These are phyloP conservation scores for Lymantria dispar DNA, from an alignment of 2,888 invertebrate genomes.

Conservation along the genomic window DNA sequence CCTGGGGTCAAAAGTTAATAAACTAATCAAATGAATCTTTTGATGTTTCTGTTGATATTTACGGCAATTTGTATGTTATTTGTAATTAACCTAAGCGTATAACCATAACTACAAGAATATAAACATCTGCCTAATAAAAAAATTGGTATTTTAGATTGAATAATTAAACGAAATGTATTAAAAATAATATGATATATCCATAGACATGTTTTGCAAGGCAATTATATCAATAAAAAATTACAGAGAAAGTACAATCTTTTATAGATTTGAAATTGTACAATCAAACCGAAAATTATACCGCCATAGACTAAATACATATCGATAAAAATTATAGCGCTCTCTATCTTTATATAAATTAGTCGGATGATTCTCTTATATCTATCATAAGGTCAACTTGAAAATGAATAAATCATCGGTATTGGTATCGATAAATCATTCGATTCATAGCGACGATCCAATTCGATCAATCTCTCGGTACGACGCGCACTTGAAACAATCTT, in stretches of 20 bases:
- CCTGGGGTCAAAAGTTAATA: slow-evolving; percentile 2
- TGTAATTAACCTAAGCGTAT: slow-evolving; percentile 1
- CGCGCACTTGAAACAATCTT: slow-evolving; percentile 61
- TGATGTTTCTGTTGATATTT: background rate
- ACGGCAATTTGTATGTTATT: slow-evolving; percentile 1
- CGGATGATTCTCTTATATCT: slow-evolving; percentile 33
- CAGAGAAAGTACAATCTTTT: background rate
- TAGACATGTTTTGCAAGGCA: background rate
- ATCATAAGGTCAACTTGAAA: slow-evolving; percentile 49
- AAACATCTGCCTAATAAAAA: background rate
- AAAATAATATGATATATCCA: background rate
- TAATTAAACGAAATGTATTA: background rate
- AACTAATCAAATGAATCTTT: slow-evolving; percentile 1
- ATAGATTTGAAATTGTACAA: background rate
- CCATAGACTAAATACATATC: background rate
- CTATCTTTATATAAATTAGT: slow-evolving; percentile 31
- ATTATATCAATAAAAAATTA: background rate
- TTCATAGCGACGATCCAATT: slow-evolving; percentile 64
- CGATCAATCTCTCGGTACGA: slow-evolving; percentile 67
- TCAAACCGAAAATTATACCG: background rate
- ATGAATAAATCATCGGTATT: slow-evolving; percentile 67
- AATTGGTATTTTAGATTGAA: background rate
- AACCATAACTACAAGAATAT: slow-evolving; percentile 1
- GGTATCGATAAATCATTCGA: slow-evolving; percentile 68
- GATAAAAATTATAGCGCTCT: background rate